Percentiles rank a stretch among this genome's conserved stretches.
These are phyloP conservation scores for Megalurothrips usitatus DNA, from an alignment of 2,888 invertebrate species.

Conservation along the genomic window DNA sequence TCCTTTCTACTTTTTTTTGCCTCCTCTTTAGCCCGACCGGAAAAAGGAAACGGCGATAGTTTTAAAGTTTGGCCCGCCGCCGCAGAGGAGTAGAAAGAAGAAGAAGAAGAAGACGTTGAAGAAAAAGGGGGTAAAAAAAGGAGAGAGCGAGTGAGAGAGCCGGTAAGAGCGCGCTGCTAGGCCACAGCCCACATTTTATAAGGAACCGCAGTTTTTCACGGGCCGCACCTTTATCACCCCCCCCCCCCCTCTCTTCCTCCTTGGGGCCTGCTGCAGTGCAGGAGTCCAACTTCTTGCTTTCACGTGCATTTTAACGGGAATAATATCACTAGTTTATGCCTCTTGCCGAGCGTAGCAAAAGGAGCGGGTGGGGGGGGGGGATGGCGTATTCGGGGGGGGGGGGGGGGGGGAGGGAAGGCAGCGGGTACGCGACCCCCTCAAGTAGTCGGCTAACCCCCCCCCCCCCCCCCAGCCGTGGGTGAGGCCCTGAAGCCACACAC, in stretches of 20 bases:
- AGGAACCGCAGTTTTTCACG: background rate
- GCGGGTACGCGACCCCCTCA: background rate
- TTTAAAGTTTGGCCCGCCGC: background rate
- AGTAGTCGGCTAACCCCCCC: background rate
- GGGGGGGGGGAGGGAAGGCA: no score
- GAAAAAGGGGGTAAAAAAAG: background rate
- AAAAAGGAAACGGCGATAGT: background rate
- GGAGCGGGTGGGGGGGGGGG: background rate
- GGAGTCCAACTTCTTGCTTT: background rate
- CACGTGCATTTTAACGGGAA: slow-evolving; percentile 24
- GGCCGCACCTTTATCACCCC: background rate
- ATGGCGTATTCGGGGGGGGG: no score
- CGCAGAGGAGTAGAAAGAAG: background rate
- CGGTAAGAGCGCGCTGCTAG: no score
- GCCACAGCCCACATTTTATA: background rate
- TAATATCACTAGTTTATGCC: slow-evolving; percentile 6
- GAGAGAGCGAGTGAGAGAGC: no score
- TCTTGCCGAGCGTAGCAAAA: background rate
- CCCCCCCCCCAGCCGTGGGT: background rate
- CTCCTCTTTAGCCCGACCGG: background rate
- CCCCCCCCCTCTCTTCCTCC: background rate
- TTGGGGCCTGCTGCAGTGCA: background rate
- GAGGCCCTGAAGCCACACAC: no score
- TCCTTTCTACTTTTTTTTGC: no score
- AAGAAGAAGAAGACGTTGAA: background rate